Conservation (phyloP, 2,888 invertebrate species). For the Arrhopalites spinosus region DNA sequence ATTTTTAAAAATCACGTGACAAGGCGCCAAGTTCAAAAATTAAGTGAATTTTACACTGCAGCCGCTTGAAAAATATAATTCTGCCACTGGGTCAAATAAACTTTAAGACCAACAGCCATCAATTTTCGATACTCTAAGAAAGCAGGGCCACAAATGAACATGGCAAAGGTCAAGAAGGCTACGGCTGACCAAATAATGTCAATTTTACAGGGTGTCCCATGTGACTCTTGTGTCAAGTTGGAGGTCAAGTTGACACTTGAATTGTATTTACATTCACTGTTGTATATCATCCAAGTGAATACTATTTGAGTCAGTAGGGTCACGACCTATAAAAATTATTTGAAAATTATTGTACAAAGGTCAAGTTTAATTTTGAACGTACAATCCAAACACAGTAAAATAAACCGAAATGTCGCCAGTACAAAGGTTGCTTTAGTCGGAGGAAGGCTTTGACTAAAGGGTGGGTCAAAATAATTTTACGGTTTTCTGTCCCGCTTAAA, state of each 20-base stretch:
- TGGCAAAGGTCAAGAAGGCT: not conserved
- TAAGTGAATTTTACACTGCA: too few relatives aligned
- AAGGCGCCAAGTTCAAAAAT: too few relatives aligned
- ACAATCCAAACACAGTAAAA: conserved; percentile 13
- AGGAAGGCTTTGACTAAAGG: conserved; percentile 26
- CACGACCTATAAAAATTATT: too few relatives aligned
- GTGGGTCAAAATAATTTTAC: conserved; percentile 8
- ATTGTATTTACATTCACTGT: not conserved
- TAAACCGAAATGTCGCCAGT: conserved; percentile 18
- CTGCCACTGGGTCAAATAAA: conserved; percentile 18
- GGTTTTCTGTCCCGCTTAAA: not conserved
- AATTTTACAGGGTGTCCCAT: too few relatives aligned
- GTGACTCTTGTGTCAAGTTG: not conserved
- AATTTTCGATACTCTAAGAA: conserved; percentile 11
- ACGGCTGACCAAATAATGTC: not conserved
- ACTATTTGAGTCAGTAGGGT: too few relatives aligned
- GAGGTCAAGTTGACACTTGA: not conserved
- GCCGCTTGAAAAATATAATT: conserved; percentile 13
- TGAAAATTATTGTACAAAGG: too few relatives aligned
- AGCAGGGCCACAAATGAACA: conserved; percentile 1
- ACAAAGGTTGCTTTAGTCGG: not conserved
- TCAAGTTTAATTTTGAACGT: too few relatives aligned
- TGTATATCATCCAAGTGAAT: conserved; percentile 28
- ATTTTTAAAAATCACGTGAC: too few relatives aligned
- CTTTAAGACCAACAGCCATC: not conserved